These are phyloP conservation scores for Phragmatobia fuliginosa DNA, from an alignment of 2,888 invertebrate genomes.

Conservation along the genomic window DNA sequence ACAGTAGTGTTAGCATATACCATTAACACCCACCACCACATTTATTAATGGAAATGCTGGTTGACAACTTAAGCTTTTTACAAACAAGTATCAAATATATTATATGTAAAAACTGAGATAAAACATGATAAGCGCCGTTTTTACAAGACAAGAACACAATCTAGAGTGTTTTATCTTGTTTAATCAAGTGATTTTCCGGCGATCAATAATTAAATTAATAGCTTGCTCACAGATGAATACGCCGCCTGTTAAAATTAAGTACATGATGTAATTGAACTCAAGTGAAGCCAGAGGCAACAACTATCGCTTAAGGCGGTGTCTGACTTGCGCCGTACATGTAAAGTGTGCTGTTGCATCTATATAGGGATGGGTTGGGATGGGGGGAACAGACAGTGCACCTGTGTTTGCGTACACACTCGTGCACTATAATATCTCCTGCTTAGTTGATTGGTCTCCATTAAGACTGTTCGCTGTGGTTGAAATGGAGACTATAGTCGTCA, in stretches of 20 bases:
- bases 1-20: no score
- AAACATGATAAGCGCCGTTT: not conserved
- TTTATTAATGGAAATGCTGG: not conserved
- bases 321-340: not conserved
- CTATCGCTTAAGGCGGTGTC: constrained; percentile 26
- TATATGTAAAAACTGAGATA: not conserved
- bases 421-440: no score
- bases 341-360: not conserved
- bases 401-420: no score
- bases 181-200: constrained; percentile 16
- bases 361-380: no score
- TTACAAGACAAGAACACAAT: constrained; percentile 15
- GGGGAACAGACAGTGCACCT: no score
- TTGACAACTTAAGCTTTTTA: not conserved
- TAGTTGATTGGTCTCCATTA: no score
- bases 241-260: constrained; percentile 32
- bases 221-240: constrained; percentile 6
- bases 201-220: constrained; percentile 23
- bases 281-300: constrained; percentile 21
- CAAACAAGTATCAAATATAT: not conserved
- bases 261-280: constrained; percentile 36
- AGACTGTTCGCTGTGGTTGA: no score
- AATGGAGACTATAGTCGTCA: no score
- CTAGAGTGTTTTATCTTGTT: constrained; percentile 9
- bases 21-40: no score